phyloP scores from a whole-genome alignment of 2,888 invertebrate species.

The Linnaemya vulpina region DNA sequence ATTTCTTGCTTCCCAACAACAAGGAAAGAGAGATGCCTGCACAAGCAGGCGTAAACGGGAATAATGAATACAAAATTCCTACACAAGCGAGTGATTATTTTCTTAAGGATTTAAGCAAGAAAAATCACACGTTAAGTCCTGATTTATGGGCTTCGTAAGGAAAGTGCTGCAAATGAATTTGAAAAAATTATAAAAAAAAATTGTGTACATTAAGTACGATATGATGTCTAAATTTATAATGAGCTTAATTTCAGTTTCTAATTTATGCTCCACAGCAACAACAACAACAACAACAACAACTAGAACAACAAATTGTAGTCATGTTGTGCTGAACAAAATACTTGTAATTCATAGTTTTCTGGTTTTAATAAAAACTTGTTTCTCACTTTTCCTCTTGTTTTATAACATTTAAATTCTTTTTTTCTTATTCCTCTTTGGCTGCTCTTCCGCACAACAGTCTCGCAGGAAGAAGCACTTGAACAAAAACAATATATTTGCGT shows the following conservation, averaged over 20 bases:
- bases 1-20: neutral
- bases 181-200: too few relatives aligned
- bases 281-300: neutral
- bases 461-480: neutral
- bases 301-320: neutral
- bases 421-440: neutral
- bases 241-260: slow-evolving; percentile 19
- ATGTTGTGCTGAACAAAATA: slow-evolving; percentile 4
- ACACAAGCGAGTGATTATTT: neutral
- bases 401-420: too few relatives aligned
- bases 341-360: neutral
- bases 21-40: neutral
- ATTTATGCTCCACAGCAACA: neutral
- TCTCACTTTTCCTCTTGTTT: neutral
- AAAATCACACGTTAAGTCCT: neutral
- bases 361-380: slow-evolving; percentile 29
- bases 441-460: slow-evolving; percentile 14
- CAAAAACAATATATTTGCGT: neutral
- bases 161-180: slow-evolving; percentile 2
- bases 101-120: neutral
- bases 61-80: neutral
- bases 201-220: neutral
- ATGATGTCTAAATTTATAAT: slow-evolving; percentile 20
- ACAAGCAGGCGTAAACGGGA: neutral
- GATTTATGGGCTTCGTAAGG: neutral